Conservation (phyloP, 2,888 invertebrate genomes). For the Kuschelorhynchus macadamiae region DNA sequence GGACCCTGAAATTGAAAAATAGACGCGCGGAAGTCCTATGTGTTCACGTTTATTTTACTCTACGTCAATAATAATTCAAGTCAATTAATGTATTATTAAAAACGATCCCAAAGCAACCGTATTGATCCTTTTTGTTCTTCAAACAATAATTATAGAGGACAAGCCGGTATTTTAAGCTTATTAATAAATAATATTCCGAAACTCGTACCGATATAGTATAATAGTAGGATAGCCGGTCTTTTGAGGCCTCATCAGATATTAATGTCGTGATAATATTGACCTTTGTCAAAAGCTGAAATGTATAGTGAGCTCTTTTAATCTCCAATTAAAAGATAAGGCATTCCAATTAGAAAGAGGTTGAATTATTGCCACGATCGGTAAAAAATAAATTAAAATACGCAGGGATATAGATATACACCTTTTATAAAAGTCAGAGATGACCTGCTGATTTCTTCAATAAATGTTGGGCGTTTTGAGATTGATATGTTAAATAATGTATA, state of each 20-base stretch:
- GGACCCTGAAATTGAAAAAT: no score
- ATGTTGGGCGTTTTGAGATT: background rate
- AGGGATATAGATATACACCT: constrained; percentile 19
- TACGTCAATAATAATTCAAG: no score
- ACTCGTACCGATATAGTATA: constrained; percentile 44
- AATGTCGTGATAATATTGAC: constrained; percentile 50
- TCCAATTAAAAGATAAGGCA: constrained; percentile 51
- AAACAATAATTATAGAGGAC: constrained; percentile 31
- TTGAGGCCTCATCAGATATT: constrained; percentile 46
- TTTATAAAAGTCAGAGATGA: constrained; percentile 14
- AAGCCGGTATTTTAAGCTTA: constrained; percentile 43
- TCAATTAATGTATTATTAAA: no score
- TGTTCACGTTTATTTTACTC: no score
- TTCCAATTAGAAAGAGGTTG: constrained; percentile 47
- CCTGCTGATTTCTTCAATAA: constrained; percentile 7
- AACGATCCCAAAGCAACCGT: no score
- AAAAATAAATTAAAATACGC: constrained; percentile 39
- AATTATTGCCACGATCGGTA: constrained; percentile 43
- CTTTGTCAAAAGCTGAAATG: constrained; percentile 50
- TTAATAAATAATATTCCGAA: constrained; percentile 46
- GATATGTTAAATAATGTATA: background rate
- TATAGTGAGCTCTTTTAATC: constrained; percentile 46
- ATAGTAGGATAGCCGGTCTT: constrained; percentile 44
- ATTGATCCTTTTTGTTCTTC: constrained; percentile 25
- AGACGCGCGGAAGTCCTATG: no score